Evolutionary conservation across 2,888 invertebrate genomes (phyloP).

Genomic region (Catocala sponsa): DNA sequence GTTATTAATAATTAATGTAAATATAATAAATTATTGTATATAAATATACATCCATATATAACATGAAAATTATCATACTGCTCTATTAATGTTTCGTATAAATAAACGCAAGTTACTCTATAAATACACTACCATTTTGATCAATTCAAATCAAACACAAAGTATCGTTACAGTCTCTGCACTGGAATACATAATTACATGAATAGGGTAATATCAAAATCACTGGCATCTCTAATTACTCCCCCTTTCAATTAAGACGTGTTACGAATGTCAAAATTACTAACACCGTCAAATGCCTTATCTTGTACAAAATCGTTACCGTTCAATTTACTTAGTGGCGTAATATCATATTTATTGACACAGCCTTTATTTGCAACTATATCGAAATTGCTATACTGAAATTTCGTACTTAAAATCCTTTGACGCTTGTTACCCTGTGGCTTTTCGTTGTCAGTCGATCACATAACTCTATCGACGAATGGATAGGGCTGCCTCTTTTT

Average conservation of each 20-base stretch:
- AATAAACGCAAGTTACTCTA: too few species aligned
- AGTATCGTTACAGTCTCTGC: constrained; percentile 31
- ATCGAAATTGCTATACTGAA: constrained; percentile 14
- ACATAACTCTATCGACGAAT: constrained; percentile 22
- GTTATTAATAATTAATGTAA: too few species aligned
- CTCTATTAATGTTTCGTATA: too few species aligned
- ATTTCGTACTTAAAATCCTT: constrained; percentile 5
- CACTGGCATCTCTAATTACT: constrained; percentile 57
- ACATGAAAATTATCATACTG: too few species aligned
- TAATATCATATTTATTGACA: constrained; percentile 44
- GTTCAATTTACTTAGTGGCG: constrained; percentile 46
- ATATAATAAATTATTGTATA: too few species aligned
- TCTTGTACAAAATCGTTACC: constrained; percentile 53
- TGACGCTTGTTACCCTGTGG: constrained; percentile 29
- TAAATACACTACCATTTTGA: not conserved
- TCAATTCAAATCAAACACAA: constrained; percentile 22
- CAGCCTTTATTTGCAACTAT: constrained; percentile 21
- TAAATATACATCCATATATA: too few species aligned
- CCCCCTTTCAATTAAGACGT: constrained; percentile 59
- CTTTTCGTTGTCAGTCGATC: constrained; percentile 17
- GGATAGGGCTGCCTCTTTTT: not conserved
- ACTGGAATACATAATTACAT: constrained; percentile 47
- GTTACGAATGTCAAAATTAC: constrained; percentile 63
- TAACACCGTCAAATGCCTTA: constrained; percentile 56
- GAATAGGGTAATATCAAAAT: constrained; percentile 54